phyloP scores from a whole-genome alignment of 2,797 vertebrate genomes.

The Sebastes hopkinsi region DNA sequence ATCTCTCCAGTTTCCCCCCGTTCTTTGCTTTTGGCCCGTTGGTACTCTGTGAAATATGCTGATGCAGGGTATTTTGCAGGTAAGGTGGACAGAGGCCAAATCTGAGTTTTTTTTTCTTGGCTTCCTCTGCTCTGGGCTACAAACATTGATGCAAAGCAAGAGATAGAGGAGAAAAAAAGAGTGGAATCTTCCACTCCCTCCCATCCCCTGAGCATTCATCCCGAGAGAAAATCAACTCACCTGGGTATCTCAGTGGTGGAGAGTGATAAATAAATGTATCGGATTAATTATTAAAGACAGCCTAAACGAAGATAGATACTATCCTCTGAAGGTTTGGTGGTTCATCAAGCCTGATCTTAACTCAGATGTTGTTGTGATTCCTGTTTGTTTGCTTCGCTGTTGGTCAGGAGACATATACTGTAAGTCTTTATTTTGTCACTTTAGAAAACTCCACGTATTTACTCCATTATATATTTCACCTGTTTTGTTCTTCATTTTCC shows the following conservation, averaged over 20 bases:
- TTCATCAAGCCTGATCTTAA: slow-evolving; percentile 53
- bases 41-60: slow-evolving; percentile 73
- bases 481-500: background rate
- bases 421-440: slow-evolving; percentile 16
- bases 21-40: slow-evolving; percentile 50
- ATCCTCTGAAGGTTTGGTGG: slow-evolving; percentile 66
- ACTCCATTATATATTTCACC: background rate
- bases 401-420: slow-evolving; percentile 42
- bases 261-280: slow-evolving; percentile 78
- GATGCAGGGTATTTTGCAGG: slow-evolving; percentile 71
- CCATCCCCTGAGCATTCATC: slow-evolving; percentile 62
- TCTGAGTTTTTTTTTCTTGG: slow-evolving; percentile 51
- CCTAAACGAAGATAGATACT: slow-evolving; percentile 76
- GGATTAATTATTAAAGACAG: slow-evolving; percentile 83
- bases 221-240: slow-evolving; percentile 76
- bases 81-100: slow-evolving; percentile 79
- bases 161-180: slow-evolving; percentile 47
- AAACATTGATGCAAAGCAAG: slow-evolving; percentile 66
- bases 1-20: background rate
- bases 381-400: slow-evolving; percentile 64
- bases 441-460: slow-evolving; percentile 1
- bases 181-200: slow-evolving; percentile 60
- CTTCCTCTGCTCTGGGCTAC: slow-evolving; percentile 76
- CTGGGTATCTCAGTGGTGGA: slow-evolving; percentile 71
- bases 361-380: slow-evolving; percentile 63